phyloP scores from a whole-genome alignment of 2,113 vertebrate species.

The Labeo rohita region DNA sequence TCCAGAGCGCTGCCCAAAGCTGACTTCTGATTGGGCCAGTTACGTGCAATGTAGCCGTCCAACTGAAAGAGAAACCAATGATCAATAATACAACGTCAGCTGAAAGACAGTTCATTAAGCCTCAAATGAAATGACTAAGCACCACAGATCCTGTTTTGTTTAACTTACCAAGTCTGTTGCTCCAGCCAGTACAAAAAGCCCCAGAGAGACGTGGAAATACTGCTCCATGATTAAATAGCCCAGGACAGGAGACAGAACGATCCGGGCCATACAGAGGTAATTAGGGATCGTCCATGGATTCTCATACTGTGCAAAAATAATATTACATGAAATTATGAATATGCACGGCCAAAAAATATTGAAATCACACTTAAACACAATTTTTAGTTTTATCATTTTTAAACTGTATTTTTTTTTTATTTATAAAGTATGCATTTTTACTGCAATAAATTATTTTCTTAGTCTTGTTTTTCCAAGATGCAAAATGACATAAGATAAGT shows the following conservation, averaged over 20 bases:
- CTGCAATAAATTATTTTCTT: no score
- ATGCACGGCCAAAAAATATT: neutral
- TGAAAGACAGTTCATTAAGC: neutral
- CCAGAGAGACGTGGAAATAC: conserved; percentile 88
- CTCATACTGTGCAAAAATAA: conserved; percentile 82
- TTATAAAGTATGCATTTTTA: no score
- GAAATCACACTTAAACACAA: neutral
- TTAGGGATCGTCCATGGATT: conserved; percentile 99
- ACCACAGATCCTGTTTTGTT: neutral
- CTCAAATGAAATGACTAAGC: neutral
- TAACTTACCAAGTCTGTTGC: conserved; percentile 90
- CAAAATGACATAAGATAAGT: no score
- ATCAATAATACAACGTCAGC: neutral
- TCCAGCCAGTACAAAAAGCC: conserved; percentile 91
- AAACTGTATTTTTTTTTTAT: no score
- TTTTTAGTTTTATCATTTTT: no score
- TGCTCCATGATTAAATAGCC: conserved; percentile 92
- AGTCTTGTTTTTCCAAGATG: no score
- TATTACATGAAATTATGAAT: neutral
- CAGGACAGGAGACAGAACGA: conserved; percentile 88
- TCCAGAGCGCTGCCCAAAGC: conserved; percentile 96
- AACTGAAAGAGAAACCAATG: conserved; percentile 72
- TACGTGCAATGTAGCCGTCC: conserved; percentile 96
- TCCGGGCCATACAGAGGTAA: conserved; percentile 90
- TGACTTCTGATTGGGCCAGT: conserved; percentile 96